Percentiles rank a stretch among this genome's conserved stretches.
Conservation (phyloP, 2,888 invertebrate genomes). For the Ferrisia virgata region DNA sequence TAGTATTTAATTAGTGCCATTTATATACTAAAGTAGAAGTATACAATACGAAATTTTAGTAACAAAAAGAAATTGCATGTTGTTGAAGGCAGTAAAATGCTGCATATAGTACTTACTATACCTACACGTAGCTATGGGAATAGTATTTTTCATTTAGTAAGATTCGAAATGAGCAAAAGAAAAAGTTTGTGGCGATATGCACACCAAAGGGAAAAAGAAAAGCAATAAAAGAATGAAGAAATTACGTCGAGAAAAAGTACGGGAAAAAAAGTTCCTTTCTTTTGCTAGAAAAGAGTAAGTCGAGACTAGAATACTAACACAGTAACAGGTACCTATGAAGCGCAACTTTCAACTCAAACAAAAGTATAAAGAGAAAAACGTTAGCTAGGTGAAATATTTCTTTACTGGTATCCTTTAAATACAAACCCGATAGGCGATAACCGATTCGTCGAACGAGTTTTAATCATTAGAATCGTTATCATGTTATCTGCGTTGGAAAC, state of each 20-base stretch:
- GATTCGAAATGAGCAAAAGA: neutral
- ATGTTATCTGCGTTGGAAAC: neutral
- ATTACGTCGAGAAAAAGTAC: neutral
- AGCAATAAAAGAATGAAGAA: slow-evolving; percentile 5
- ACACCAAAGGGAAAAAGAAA: neutral
- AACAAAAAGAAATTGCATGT: no score
- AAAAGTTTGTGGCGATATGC: neutral
- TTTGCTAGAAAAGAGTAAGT: neutral
- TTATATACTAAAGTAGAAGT: no score
- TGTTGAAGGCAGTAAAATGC: no score
- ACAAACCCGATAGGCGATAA: neutral
- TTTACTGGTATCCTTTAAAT: neutral
- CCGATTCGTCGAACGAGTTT: neutral
- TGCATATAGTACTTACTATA: no score
- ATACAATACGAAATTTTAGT: no score
- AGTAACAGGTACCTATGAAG: neutral
- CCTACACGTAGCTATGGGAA: no score
- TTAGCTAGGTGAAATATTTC: neutral
- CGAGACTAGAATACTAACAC: neutral
- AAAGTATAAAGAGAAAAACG: neutral
- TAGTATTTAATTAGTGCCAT: no score
- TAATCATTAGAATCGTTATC: neutral
- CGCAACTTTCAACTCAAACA: neutral
- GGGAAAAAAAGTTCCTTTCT: neutral
- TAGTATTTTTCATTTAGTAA: neutral